A percentile compares a stretch with the other conserved stretches of the same genome.
phyloP scores from a whole-genome alignment of 2,888 invertebrate species.

The Chloromyia formosa region DNA sequence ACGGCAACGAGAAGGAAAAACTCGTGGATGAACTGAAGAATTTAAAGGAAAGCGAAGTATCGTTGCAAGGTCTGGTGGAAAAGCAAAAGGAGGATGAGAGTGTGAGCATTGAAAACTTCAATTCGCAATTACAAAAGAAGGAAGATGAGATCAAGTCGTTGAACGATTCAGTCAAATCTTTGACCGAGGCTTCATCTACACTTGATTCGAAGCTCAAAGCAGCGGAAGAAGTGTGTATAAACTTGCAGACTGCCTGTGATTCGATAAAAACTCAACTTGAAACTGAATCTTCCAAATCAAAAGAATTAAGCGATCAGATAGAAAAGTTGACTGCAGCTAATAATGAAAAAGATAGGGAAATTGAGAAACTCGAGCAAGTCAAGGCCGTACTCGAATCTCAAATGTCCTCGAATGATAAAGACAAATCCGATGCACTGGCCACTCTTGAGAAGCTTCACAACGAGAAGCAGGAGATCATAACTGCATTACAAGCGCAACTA shows the following conservation, averaged over 20 bases:
- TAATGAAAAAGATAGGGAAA: conserved; percentile 16
- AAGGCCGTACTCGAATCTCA: conserved; percentile 14
- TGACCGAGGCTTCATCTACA: not conserved
- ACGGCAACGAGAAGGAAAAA: conserved; percentile 41
- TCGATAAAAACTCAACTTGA: not conserved
- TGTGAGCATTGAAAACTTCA: conserved; percentile 18
- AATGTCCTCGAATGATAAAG: conserved; percentile 1
- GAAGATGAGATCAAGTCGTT: conserved; percentile 35
- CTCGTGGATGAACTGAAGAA: conserved; percentile 40
- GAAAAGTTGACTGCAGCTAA: conserved; percentile 7
- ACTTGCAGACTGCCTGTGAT: not conserved
- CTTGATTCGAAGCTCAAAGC: conserved; percentile 5
- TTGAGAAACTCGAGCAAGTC: not conserved
- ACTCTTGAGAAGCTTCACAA: not conserved
- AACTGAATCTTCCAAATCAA: not conserved
- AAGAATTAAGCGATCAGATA: not conserved
- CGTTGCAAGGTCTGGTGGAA: conserved; percentile 25
- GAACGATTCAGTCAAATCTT: conserved; percentile 3
- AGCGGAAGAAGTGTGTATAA: not conserved
- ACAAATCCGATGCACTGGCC: not conserved
- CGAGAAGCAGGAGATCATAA: conserved; percentile 12
- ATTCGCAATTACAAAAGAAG: conserved; percentile 24
- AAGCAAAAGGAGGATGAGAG: conserved; percentile 31
- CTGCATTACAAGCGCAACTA: not conserved
- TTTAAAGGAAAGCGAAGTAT: conserved; percentile 45